Evolutionary conservation across 2,888 invertebrate species (phyloP).

Genomic region (Pharmacophagus antenor): DNA sequence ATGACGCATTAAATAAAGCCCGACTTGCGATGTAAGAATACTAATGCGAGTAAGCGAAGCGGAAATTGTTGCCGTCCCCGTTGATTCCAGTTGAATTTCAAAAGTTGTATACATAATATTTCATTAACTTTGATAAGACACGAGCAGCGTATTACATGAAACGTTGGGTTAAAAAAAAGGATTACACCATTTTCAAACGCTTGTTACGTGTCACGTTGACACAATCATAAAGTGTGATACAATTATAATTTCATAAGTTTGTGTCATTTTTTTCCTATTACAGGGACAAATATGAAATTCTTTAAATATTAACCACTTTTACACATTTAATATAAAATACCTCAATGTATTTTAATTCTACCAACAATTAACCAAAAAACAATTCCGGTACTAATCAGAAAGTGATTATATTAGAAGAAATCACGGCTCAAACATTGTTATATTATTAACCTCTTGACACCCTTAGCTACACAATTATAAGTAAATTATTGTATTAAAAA

Average conservation of each 20-base stretch:
- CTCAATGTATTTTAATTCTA: background rate
- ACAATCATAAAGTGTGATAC: no score
- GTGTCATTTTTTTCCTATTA: background rate
- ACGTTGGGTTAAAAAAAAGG: background rate
- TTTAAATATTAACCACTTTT: background rate
- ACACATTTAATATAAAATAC: background rate
- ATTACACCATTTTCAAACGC: background rate
- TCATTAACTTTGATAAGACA: slow-evolving; percentile 15
- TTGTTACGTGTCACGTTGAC: background rate
- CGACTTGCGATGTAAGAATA: slow-evolving; percentile 19
- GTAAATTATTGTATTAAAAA: no score
- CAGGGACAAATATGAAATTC: background rate
- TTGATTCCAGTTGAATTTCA: slow-evolving; percentile 19
- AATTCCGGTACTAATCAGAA: no score
- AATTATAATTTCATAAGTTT: background rate
- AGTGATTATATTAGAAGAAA: no score
- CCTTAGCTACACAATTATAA: no score
- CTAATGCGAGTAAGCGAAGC: slow-evolving; percentile 25
- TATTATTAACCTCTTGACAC: no score
- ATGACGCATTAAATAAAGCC: slow-evolving; percentile 18
- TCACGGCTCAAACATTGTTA: no score
- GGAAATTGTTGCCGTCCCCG: slow-evolving; percentile 17
- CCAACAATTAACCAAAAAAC: no score
- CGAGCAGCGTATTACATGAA: slow-evolving; percentile 1
- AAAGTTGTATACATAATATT: slow-evolving; percentile 17